Conservation (phyloP, 2,888 invertebrate species). For the Nemotelus nigrinus region DNA sequence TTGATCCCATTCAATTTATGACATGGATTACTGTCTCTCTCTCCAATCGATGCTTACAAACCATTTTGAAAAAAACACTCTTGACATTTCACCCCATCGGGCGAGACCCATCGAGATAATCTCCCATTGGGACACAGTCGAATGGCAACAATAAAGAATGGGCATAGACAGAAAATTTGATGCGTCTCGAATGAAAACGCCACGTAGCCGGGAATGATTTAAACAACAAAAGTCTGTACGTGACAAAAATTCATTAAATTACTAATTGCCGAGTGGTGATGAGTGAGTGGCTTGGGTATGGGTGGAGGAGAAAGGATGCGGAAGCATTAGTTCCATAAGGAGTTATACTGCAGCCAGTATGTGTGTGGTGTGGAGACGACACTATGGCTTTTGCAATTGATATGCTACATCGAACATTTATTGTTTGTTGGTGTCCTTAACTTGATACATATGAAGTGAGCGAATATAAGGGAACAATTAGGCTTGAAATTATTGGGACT, state of each 20-base stretch:
- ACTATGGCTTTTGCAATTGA: conserved; percentile 31
- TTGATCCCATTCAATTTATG: too few species aligned
- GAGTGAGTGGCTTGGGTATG: too few species aligned
- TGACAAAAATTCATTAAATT: conserved; percentile 38
- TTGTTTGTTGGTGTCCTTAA: conserved; percentile 30
- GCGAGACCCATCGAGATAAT: background rate
- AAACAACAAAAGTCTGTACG: conserved; percentile 40
- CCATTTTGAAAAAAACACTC: too few species aligned
- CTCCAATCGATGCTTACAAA: too few species aligned
- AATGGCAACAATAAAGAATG: background rate
- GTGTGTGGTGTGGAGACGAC: background rate
- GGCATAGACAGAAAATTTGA: conserved; percentile 21
- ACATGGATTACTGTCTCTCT: too few species aligned
- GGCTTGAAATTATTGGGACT: background rate
- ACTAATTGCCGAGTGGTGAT: conserved; percentile 19
- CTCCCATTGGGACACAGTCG: background rate
- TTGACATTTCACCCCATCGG: background rate
- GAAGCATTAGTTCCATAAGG: conserved; percentile 29
- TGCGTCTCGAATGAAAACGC: conserved; percentile 21
- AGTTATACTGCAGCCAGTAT: conserved; percentile 8
- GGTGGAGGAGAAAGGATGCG: background rate
- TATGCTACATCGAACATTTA: conserved; percentile 35
- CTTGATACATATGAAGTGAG: conserved; percentile 11
- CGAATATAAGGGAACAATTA: background rate
- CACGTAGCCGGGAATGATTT: conserved; percentile 4